Evolutionary conservation across 2,113 vertebrate genomes (phyloP), one percentile per base, ranked within the genome.

Genomic region (Etia nguti): DNA sequence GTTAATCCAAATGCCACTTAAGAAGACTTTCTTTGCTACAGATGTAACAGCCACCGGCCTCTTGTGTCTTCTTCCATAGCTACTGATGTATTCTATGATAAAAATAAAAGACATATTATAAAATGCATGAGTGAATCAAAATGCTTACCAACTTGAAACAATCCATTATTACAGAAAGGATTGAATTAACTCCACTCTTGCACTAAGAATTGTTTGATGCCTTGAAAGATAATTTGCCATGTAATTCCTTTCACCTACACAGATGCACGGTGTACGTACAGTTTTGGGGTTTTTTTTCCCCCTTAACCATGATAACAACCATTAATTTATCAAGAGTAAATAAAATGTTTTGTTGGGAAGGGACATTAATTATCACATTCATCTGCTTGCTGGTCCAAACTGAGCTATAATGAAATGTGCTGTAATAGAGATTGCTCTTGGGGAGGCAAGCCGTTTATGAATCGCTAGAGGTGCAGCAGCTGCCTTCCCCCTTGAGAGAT

Each of bases 311-410:
- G 93, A 96, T 95, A 96, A 96, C 94, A 81, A 95, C 96, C 96
- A 93, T 96, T 95, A 95, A 97, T 96, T 96, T 92, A 95, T 94
- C 95, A 97, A 95, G 96, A 97, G 97, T 97, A 97, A 98, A 98
- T 98, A 97, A 96, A 97, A 97, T 97, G 96, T 97, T 97, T 97
- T 95, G 97, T 84, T 91, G 93, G 93, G 93, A 94, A 95, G 96
- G 97, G 97, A 97, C 97, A 97, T 98, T 98, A 98, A 99, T 99
- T 98, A 98, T 96, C 83, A 95, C 96, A 92, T 97, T 97, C 97
- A 96, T 98, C 96, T 96, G 94, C 91, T 94, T 38, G 91, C 95
- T 96, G 97, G 88, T 97, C 97, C 96, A 94, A 96, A 97, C 93
- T 91, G 94, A 96, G 95, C 95, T 97, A 95, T 97, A 97, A 98